A percentile compares a stretch with the other conserved stretches of the same genome.
Evolutionary conservation across 2,888 invertebrate species (phyloP).

Genomic region (Drosophila maculinotata): DNA sequence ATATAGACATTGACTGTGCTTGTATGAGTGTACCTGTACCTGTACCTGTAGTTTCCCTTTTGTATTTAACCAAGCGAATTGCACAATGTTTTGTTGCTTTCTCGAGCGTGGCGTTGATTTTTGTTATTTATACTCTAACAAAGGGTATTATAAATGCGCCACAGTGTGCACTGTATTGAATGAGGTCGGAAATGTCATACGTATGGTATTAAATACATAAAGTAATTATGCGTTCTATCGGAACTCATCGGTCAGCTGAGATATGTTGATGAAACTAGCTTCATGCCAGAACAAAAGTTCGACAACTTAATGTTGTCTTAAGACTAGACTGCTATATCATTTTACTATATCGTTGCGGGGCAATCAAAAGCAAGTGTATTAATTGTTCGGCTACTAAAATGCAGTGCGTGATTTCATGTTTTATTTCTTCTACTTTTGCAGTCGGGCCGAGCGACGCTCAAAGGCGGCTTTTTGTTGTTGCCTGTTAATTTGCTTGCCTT

Average conservation of each 20-base stretch:
- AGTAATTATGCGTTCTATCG: too few species aligned
- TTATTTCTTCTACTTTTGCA: conserved; percentile 1
- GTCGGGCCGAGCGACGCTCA: conserved; percentile 39
- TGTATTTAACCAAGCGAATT: conserved; percentile 52
- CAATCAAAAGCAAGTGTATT: conserved; percentile 27
- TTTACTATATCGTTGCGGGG: too few species aligned
- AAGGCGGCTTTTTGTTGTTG: conserved; percentile 54
- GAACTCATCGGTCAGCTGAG: too few species aligned
- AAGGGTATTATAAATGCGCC: background rate
- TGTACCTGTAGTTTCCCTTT: conserved; percentile 46
- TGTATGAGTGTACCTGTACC: background rate
- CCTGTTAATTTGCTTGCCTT: conserved; percentile 71
- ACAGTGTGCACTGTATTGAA: too few species aligned
- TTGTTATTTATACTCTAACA: conserved; percentile 16
- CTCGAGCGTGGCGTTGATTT: conserved; percentile 61
- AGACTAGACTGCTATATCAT: background rate
- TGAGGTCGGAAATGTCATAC: too few species aligned
- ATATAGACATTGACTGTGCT: background rate
- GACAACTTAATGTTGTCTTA: too few species aligned
- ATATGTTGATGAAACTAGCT: too few species aligned
- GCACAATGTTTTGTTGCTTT: conserved; percentile 58
- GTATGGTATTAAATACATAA: too few species aligned
- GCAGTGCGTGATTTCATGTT: background rate
- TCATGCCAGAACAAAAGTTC: background rate
- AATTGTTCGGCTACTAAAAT: background rate